Percentiles rank a stretch among this genome's conserved stretches.
Evolutionary conservation across 2,113 vertebrate genomes (phyloP).

Genomic region (Heliornis fulica): DNA sequence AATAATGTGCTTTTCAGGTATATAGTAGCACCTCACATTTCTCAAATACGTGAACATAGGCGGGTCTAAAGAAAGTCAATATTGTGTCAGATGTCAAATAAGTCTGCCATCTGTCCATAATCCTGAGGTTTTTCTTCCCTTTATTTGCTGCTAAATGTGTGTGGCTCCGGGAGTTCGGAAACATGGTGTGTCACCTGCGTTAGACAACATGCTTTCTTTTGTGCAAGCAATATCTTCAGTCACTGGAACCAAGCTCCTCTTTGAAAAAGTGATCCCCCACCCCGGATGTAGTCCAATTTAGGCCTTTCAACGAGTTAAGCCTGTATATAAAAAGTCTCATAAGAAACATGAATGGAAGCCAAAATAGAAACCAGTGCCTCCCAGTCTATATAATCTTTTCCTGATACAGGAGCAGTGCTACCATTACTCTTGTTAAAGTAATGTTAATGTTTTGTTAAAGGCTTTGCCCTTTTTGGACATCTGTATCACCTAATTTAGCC

Average conservation of each 20-base stretch:
- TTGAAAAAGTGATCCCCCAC: neutral
- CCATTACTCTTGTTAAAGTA: neutral
- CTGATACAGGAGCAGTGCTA: neutral
- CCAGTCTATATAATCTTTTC: neutral
- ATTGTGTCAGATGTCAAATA: neutral
- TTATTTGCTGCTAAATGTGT: neutral
- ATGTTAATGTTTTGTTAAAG: too few relatives aligned
- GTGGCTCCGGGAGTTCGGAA: neutral
- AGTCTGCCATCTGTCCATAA: neutral
- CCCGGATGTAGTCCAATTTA: neutral
- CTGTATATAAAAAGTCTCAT: neutral
- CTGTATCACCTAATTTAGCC: neutral
- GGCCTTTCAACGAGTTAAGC: neutral
- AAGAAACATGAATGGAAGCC: neutral
- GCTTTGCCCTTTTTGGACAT: neutral
- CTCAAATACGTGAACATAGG: neutral
- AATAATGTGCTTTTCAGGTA: neutral
- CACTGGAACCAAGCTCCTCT: neutral
- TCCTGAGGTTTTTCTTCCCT: neutral
- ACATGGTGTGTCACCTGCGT: accelerated
- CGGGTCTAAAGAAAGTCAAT: neutral
- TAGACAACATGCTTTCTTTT: neutral
- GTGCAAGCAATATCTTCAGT: neutral
- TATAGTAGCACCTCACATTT: neutral
- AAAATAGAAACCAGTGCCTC: neutral